Conservation (phyloP, 2,888 invertebrate genomes). For the Trichogramma evanescens region DNA sequence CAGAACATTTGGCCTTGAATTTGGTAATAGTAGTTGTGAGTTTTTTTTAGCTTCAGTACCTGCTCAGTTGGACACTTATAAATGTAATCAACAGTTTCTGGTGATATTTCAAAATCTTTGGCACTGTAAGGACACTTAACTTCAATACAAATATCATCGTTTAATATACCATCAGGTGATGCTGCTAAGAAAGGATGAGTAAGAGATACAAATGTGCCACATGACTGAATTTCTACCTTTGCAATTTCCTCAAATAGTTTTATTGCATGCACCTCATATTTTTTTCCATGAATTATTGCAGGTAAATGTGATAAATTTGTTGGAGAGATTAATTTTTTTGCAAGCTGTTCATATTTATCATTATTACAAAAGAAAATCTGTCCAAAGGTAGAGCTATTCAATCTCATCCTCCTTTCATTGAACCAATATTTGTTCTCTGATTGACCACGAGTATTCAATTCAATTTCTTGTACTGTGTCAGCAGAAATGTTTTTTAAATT, state of each 20-base stretch:
- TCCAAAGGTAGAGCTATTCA: constrained; percentile 11
- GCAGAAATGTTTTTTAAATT: constrained; percentile 4
- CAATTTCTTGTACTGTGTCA: not conserved
- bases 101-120: constrained; percentile 5
- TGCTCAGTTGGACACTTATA: constrained; percentile 8
- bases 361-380: not conserved
- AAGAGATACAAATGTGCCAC: constrained; percentile 8
- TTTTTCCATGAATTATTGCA: constrained; percentile 12
- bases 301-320: constrained; percentile 1
- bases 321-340: not conserved
- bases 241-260: constrained; percentile 7
- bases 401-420: not conserved
- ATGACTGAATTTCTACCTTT: not conserved
- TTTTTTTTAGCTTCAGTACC: constrained; percentile 8
- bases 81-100: constrained; percentile 17
- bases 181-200: constrained; percentile 18
- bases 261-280: constrained; percentile 12
- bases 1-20: constrained; percentile 19
- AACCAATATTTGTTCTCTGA: constrained; percentile 6
- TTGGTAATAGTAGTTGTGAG: constrained; percentile 20
- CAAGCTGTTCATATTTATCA: not conserved
- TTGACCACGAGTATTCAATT: constrained; percentile 3
- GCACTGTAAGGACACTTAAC: constrained; percentile 19
- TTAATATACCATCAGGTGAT: constrained; percentile 18
- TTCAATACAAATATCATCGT: constrained; percentile 13